phyloP scores from a whole-genome alignment of 2,113 vertebrate species.

The Triplophysa rosa region DNA sequence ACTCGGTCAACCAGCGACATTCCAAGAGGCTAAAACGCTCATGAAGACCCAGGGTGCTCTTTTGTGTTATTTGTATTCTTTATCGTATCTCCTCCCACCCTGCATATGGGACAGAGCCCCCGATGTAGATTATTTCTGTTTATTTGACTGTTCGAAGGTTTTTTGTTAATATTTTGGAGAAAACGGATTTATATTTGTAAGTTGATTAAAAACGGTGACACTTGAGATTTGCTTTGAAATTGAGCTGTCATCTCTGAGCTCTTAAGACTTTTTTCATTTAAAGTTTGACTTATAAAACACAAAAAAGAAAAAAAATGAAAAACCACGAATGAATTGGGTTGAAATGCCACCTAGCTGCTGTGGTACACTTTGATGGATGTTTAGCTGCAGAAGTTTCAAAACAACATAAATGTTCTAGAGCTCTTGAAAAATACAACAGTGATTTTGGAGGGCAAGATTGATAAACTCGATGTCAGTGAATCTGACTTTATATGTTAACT shows the following conservation, averaged over 20 bases:
- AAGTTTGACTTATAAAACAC: slow-evolving; percentile 28
- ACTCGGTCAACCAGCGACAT: slow-evolving; percentile 70
- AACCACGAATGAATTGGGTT: slow-evolving; percentile 4
- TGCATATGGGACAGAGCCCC: slow-evolving; percentile 55
- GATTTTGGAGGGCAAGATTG: not conserved
- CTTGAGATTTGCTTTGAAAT: slow-evolving; percentile 51
- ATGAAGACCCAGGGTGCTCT: slow-evolving; percentile 59
- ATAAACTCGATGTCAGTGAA: not conserved
- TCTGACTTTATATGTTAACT: not conserved
- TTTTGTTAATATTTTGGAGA: slow-evolving; percentile 70
- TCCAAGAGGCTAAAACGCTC: slow-evolving; percentile 78
- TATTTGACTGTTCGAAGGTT: slow-evolving; percentile 46
- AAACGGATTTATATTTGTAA: slow-evolving; percentile 81
- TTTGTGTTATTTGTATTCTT: slow-evolving; percentile 24
- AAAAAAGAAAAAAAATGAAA: not conserved
- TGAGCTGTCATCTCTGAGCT: slow-evolving; percentile 57
- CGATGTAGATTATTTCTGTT: slow-evolving; percentile 57
- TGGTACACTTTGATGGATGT: slow-evolving; percentile 9
- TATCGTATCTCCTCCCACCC: slow-evolving; percentile 44
- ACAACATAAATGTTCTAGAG: slow-evolving; percentile 13
- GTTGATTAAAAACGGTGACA: slow-evolving; percentile 63
- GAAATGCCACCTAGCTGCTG: slow-evolving; percentile 2
- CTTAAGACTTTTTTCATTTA: slow-evolving; percentile 58
- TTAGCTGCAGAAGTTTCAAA: slow-evolving; percentile 4
- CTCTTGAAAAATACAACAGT: not conserved